Base-by-base conservation (phyloP, 2,113 vertebrate species). In the Brienomyrus brachyistius region DNA sequence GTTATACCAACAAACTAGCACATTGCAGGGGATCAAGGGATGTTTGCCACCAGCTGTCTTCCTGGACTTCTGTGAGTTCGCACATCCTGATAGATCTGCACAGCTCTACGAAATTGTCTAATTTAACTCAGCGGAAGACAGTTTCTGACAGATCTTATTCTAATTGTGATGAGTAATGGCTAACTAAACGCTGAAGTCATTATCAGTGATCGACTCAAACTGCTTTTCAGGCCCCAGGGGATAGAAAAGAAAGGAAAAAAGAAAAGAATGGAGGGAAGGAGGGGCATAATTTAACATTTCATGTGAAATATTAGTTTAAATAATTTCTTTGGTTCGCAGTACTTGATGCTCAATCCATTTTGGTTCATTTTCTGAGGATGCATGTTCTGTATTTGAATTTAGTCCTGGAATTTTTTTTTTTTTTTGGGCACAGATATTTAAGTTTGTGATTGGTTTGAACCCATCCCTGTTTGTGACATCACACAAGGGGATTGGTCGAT, bases 311-410 rank as follows among this genome's bases (percentile, higher is more conserved):
- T 86, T 87, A 89, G 87, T 88, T 90, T 83, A 56, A 90, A 89
- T 90, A 91, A 90, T 91, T 90, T 89, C 89, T 88, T 88, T 90
- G 77, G 87, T 91, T 89, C 62, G 66, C 19, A 87, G 90, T 90
- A 62, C 74, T 91, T 88, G 70, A 62, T 90, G 83, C 31, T 74
- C 62, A 47, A 74, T 77, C 47, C 62, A 62, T 47, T 48, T 62
- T 87, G 62, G 70, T 43, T 90, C 59, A 87, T 87, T 87, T 90
- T 74, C 43, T 52, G 27, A 9, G 56, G 54, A 88, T 45, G 48
- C 10, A 48, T n/a, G 8, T 27, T 66, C n/a, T 45, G 62, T 90
- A n/a, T 27, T 86, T 80, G 74, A 80, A 43, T 80, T 21, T 50
- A 86, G 7, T n/a, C n/a, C 83, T 50, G 23, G 62, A 27, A 40